Conservation (phyloP, 2,797 vertebrate species). For the Miichthys miiuy region DNA sequence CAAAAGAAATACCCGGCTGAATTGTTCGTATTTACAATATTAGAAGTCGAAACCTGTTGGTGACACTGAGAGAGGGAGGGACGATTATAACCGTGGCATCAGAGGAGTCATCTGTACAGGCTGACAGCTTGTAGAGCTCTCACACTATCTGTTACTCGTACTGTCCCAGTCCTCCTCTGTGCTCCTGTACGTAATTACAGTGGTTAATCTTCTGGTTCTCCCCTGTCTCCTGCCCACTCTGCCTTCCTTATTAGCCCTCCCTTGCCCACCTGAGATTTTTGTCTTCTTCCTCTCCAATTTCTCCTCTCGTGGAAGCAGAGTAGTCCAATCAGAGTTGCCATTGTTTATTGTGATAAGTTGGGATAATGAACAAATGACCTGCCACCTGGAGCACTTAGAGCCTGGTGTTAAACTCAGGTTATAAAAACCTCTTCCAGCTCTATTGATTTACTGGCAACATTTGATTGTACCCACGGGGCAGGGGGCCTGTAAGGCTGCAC, state of each 20-base stretch:
- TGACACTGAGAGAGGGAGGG: slow-evolving; percentile 29
- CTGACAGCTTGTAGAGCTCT: slow-evolving; percentile 62
- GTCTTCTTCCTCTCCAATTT: slow-evolving; percentile 69
- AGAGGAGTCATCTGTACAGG: slow-evolving; percentile 59
- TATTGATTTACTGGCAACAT: slow-evolving; percentile 91
- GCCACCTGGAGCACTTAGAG: slow-evolving; percentile 90
- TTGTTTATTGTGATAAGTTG: slow-evolving; percentile 91
- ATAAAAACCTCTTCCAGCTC: slow-evolving; percentile 88
- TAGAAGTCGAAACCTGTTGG: slow-evolving; percentile 37
- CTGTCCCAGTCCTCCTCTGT: slow-evolving; percentile 66
- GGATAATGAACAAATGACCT: slow-evolving; percentile 91
- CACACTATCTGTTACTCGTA: slow-evolving; percentile 55
- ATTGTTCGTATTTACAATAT: slow-evolving; percentile 13
- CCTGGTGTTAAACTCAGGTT: slow-evolving; percentile 88
- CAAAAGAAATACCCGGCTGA: not conserved
- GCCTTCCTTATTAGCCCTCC: slow-evolving; percentile 79
- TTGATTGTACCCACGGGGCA: slow-evolving; percentile 91
- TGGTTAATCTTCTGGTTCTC: slow-evolving; percentile 83
- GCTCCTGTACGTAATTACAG: slow-evolving; percentile 77
- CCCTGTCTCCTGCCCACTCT: slow-evolving; percentile 72
- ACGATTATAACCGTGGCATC: slow-evolving; percentile 46
- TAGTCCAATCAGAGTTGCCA: slow-evolving; percentile 82
- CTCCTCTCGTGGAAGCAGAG: slow-evolving; percentile 69
- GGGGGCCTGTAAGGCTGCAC: slow-evolving; percentile 84
- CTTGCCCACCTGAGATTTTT: slow-evolving; percentile 81